phyloP scores from a whole-genome alignment of 2,113 vertebrate species.

The Asarcornis scutulata region DNA sequence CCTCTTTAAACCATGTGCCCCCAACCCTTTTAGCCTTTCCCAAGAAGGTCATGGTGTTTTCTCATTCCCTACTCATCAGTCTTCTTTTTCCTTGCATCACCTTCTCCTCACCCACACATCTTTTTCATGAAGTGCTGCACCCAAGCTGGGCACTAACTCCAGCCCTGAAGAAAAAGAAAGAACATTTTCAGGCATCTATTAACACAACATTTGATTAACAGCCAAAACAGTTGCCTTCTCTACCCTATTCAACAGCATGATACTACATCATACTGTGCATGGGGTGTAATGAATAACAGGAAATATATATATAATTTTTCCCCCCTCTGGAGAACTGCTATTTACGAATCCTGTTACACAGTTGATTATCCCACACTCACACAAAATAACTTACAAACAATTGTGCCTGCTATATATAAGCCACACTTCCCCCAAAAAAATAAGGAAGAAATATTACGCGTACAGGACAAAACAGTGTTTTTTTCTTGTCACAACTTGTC shows the following conservation, averaged over 20 bases:
- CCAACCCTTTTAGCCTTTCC: background rate
- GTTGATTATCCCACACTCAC: background rate
- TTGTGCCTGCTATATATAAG: background rate
- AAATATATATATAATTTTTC: background rate
- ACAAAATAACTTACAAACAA: background rate
- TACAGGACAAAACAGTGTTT: background rate
- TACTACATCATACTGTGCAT: background rate
- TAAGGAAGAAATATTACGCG: background rate
- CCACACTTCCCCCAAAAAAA: background rate
- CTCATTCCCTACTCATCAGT: background rate
- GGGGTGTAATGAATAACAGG: background rate
- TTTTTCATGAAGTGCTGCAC: background rate
- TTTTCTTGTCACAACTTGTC: constrained; percentile 2
- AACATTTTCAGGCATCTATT: background rate
- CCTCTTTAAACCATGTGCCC: background rate
- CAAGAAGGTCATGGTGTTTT: background rate
- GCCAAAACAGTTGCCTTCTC: background rate
- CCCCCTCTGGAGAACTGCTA: background rate
- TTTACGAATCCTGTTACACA: background rate
- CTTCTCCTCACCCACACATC: background rate
- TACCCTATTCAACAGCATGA: background rate
- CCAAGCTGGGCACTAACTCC: background rate
- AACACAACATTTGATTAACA: background rate
- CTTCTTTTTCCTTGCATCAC: background rate
- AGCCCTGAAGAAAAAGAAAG: background rate